A percentile compares a stretch with the other conserved stretches of the same genome.
Conservation (phyloP, 92 coral and sea anemone species). For the Isaurus tuberculatus region DNA sequence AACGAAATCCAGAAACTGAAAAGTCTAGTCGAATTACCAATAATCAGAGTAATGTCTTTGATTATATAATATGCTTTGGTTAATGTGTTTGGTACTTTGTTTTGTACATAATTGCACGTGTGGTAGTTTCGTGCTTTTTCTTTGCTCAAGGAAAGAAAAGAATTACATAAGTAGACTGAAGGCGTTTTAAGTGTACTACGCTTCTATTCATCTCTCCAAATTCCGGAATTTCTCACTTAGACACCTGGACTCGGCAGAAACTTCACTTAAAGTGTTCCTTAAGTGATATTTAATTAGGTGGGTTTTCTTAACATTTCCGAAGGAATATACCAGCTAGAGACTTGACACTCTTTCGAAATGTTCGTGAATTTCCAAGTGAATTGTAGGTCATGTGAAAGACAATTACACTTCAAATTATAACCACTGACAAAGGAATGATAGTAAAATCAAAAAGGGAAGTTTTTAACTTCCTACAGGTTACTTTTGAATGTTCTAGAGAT, state of each 20-base stretch:
- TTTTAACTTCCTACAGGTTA: not conserved
- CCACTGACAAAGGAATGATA: too few species aligned
- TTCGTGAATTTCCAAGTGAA: not conserved
- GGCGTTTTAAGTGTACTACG: not conserved
- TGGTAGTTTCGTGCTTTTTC: not conserved
- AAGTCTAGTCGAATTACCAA: too few species aligned
- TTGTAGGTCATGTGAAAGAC: not conserved
- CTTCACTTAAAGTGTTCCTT: slow-evolving; percentile 1
- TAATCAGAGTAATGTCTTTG: too few species aligned
- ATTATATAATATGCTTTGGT: too few species aligned
- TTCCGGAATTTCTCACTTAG: slow-evolving; percentile 7
- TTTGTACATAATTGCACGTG: not conserved
- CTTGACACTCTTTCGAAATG: not conserved
- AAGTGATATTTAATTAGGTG: not conserved
- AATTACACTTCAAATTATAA: not conserved
- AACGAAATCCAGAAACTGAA: too few species aligned
- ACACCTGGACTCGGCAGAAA: not conserved
- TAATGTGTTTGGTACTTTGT: not conserved
- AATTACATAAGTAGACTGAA: not conserved
- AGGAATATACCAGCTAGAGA: not conserved
- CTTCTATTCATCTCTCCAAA: not conserved
- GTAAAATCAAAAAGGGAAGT: too few species aligned
- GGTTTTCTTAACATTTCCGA: not conserved
- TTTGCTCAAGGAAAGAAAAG: not conserved
- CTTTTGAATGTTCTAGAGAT: not conserved